Evolutionary conservation across 2,797 vertebrate genomes (phyloP), one percentile per base, ranked within the genome.

Genomic region (Netta rufina): DNA sequence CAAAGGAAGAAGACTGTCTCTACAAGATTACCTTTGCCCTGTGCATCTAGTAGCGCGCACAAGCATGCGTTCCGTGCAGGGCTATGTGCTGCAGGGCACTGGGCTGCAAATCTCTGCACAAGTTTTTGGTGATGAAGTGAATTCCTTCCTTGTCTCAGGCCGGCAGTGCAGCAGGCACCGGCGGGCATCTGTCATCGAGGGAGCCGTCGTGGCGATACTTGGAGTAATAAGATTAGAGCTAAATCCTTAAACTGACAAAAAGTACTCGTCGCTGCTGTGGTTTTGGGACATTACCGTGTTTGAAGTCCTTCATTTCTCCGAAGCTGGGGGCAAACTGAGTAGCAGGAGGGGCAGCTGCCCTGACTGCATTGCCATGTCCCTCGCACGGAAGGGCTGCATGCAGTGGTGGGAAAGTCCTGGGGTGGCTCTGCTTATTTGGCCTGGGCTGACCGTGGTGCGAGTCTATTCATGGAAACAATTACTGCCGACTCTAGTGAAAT

Each of bases 401-500:
- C 90, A 80, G 30, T 18, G 72, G 33, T 88, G 92, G 78, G 57
- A 91, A 67, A 90, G 58, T 9, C 51, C n/a, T 45, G 6, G 58
- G 61, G 71, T 72, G 33, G 62, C 76, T 88, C 81, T 72, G 87
- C 84, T 89, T 74, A 18, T 94, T 93, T 93, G 87, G 79, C 70
- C 53, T 0, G 5, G 77, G 61, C 57, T 87, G 72, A 57, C 64
- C 86, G 71, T 65, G 53, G 19, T 89, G 91, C 79, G 56, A 45
- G 72, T 91, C 92, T 97, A 86, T 94, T 96, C 88, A 96, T 92
- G 95, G 95, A 81, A 96, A 91, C 80, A 93, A 30, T 93, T 93
- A 33, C 64, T 84, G 93, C 77, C 53, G 49, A 21, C 80, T 86
- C 2, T 18, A 92, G 67, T 0, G 0, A 91, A 92, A 90, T 39